phyloP scores from a whole-genome alignment of 2,797 vertebrate species.

The Bucorvus abyssinicus region DNA sequence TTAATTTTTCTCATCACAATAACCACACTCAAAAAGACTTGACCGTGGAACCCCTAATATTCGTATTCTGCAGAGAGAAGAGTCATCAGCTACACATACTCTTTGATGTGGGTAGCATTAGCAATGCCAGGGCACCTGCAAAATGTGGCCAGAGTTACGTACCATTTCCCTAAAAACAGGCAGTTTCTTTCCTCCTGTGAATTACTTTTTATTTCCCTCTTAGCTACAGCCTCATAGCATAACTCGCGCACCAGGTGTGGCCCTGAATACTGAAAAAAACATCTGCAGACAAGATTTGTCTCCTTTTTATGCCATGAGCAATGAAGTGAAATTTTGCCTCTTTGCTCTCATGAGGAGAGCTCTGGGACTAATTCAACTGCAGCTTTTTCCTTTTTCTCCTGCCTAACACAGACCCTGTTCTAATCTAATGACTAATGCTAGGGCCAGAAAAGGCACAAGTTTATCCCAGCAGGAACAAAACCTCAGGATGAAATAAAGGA shows the following conservation, averaged over 20 bases:
- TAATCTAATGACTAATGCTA: conserved; percentile 42
- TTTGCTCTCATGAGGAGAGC: conserved; percentile 51
- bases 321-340: conserved; percentile 34
- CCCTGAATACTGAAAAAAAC: conserved; percentile 30
- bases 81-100: background rate
- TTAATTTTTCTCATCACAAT: background rate
- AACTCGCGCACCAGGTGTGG: conserved; percentile 35
- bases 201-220: background rate
- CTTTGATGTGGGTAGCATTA: background rate
- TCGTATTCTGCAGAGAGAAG: background rate
- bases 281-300: conserved; percentile 42
- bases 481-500: background rate
- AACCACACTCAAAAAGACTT: background rate
- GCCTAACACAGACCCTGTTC: conserved; percentile 47
- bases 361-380: conserved; percentile 38
- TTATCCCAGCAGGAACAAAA: conserved; percentile 2
- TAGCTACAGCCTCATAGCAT: background rate
- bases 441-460: background rate
- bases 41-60: background rate
- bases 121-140: background rate
- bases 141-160: background rate
- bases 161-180: background rate
- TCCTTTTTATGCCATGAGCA: conserved; percentile 10
- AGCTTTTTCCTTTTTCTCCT: conserved; percentile 49
- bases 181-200: background rate